A percentile compares a stretch with the other conserved stretches of the same genome.
Conservation (phyloP, 92 coral and sea anemone species). For the Epizoanthus fatuus region DNA sequence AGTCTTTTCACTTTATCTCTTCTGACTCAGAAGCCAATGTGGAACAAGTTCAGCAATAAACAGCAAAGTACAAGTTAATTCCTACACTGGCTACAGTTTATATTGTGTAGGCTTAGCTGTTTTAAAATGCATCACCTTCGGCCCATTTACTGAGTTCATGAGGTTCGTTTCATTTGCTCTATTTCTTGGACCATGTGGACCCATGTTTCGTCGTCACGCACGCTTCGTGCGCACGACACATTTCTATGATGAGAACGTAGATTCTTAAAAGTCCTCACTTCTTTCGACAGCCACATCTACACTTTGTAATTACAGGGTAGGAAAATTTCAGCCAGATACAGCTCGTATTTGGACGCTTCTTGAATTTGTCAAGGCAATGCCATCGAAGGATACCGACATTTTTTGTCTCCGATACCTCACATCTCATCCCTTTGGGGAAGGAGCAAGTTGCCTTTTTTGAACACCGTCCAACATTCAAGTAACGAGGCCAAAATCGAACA, state of each 20-base stretch:
- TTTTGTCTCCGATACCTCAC: slow-evolving; percentile 77
- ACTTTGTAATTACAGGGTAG: slow-evolving; percentile 80
- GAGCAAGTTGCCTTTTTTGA: slow-evolving; percentile 92
- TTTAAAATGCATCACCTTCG: neutral
- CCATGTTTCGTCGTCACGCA: neutral
- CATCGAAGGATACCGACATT: slow-evolving; percentile 77
- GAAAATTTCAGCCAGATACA: slow-evolving; percentile 84
- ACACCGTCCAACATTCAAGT: slow-evolving; percentile 90
- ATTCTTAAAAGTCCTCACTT: too few relatives aligned
- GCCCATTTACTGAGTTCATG: slow-evolving; percentile 15
- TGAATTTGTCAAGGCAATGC: slow-evolving; percentile 76
- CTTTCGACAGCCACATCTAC: slow-evolving; percentile 83
- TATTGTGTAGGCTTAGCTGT: slow-evolving; percentile 30
- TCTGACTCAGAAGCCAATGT: too few relatives aligned
- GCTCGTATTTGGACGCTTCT: slow-evolving; percentile 46
- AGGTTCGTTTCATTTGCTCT: neutral
- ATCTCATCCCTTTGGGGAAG: slow-evolving; percentile 94
- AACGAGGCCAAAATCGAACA: slow-evolving; percentile 87
- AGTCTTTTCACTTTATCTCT: neutral
- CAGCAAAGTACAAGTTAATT: neutral
- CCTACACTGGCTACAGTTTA: slow-evolving; percentile 1
- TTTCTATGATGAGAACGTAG: neutral
- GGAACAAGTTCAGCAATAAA: slow-evolving; percentile 7
- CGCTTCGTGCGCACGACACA: neutral
- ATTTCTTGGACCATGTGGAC: slow-evolving; percentile 1